phyloP scores from a whole-genome alignment of 2,888 invertebrate species.

The Crematogaster levior region DNA sequence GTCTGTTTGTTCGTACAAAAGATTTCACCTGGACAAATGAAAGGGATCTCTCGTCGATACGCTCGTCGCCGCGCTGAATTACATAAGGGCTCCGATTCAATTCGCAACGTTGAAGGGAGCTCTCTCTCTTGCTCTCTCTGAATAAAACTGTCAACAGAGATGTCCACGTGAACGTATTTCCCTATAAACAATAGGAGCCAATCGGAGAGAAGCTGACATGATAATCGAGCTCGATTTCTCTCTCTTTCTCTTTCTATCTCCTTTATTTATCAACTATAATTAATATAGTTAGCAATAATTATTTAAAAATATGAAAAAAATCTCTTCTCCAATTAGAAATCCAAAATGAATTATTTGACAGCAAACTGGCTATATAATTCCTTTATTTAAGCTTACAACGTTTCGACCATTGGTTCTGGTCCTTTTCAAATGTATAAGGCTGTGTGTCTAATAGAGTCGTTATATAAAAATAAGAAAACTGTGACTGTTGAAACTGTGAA shows the following conservation, averaged over 20 bases:
- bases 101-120: conserved; percentile 20
- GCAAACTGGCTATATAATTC: too few species aligned
- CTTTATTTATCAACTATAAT: neutral
- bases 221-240: neutral
- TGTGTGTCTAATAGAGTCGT: too few species aligned
- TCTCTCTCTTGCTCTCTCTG: too few species aligned
- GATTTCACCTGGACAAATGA: conserved; percentile 21
- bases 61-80: conserved; percentile 11
- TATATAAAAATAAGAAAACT: too few species aligned
- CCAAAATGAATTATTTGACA: too few species aligned
- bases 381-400: too few species aligned
- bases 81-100: conserved; percentile 17
- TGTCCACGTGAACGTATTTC: conserved; percentile 4
- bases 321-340: too few species aligned
- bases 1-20: conserved; percentile 2
- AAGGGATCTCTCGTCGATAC: conserved; percentile 18
- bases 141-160: conserved; percentile 25
- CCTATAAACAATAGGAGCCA: conserved; percentile 15
- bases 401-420: too few species aligned
- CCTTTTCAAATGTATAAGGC: too few species aligned
- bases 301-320: too few species aligned
- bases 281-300: neutral
- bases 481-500: too few species aligned
- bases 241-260: neutral
- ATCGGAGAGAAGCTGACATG: conserved; percentile 14